A percentile compares a stretch with the other conserved stretches of the same genome.
phyloP scores from a whole-genome alignment of 2,888 invertebrate species.

The Hypomecis punctinalis region DNA sequence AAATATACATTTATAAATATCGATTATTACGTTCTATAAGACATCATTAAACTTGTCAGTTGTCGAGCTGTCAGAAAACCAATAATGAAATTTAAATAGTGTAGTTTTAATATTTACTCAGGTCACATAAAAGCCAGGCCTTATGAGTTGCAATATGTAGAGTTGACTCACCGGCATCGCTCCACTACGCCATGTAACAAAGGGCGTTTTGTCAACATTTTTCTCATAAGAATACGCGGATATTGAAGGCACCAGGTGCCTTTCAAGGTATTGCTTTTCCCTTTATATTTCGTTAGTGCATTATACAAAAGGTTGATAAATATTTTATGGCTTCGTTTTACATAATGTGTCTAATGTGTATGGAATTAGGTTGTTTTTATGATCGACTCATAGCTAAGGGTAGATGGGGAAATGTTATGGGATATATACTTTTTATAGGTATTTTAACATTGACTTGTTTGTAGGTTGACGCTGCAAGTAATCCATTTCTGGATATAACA shows the following conservation, averaged over 20 bases:
- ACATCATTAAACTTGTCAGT: too few relatives aligned
- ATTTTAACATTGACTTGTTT: too few relatives aligned
- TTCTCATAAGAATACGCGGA: constrained; percentile 24
- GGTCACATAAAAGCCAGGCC: not conserved
- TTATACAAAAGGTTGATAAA: constrained; percentile 25
- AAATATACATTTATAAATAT: too few relatives aligned
- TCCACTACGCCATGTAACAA: constrained; percentile 5
- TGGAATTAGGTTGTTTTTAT: constrained; percentile 23
- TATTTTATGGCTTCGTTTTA: constrained; percentile 30
- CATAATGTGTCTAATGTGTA: constrained; percentile 21
- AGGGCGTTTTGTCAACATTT: constrained; percentile 28
- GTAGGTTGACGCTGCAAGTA: too few relatives aligned
- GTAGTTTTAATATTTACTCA: too few relatives aligned
- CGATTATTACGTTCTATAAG: too few relatives aligned
- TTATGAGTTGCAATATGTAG: too few relatives aligned
- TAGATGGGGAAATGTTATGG: not conserved
- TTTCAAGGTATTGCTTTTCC: constrained; percentile 21
- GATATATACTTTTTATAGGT: constrained; percentile 7
- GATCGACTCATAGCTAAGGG: not conserved
- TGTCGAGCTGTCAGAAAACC: too few relatives aligned
- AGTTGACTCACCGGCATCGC: constrained; percentile 6
- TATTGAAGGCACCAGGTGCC: constrained; percentile 29
- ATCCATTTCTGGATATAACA: too few relatives aligned
- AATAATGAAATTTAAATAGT: too few relatives aligned
- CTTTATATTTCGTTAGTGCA: constrained; percentile 28